Conservation (phyloP, 2,797 vertebrate species). For the Dryobates pubescens region DNA sequence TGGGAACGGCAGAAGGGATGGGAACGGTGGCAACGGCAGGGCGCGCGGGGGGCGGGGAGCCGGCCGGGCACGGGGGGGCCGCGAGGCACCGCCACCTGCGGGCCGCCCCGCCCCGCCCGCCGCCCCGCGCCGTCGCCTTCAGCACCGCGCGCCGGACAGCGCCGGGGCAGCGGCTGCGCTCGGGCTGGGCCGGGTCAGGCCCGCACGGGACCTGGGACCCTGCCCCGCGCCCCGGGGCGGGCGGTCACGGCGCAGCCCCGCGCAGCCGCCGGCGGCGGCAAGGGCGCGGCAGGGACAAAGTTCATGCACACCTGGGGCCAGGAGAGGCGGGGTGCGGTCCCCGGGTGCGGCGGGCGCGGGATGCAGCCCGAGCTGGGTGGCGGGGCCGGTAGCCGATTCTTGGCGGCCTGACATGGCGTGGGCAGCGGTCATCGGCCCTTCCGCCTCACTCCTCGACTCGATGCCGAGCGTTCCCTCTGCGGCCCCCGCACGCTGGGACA, state of each 20-base stretch:
- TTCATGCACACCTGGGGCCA: constrained; percentile 14
- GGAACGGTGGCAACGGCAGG: not conserved
- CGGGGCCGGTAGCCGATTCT: not conserved
- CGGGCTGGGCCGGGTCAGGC: not conserved
- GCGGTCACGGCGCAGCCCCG: not conserved
- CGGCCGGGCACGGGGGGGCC: not conserved
- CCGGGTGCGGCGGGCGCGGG: not conserved
- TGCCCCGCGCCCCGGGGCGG: not conserved
- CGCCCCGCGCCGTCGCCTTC: not conserved
- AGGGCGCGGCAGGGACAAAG: not conserved
- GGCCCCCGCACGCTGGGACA: not conserved
- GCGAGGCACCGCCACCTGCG: constrained; percentile 3
- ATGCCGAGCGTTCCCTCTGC: too few species aligned
- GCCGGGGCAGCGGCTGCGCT: not conserved
- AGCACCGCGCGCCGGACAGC: constrained; percentile 34
- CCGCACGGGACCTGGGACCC: not conserved
- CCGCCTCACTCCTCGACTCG: not conserved
- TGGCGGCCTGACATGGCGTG: not conserved
- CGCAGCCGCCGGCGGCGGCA: not conserved
- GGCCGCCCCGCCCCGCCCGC: not conserved
- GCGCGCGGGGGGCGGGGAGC: not conserved
- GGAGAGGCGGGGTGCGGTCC: not conserved
- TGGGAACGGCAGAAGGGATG: not conserved
- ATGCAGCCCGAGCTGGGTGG: not conserved
- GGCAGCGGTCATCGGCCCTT: not conserved